Evolutionary conservation across 1,140 invertebrate species (phyloP), one percentile per base, ranked within the genome.

Genomic region (Lasioglossum baleicum): DNA sequence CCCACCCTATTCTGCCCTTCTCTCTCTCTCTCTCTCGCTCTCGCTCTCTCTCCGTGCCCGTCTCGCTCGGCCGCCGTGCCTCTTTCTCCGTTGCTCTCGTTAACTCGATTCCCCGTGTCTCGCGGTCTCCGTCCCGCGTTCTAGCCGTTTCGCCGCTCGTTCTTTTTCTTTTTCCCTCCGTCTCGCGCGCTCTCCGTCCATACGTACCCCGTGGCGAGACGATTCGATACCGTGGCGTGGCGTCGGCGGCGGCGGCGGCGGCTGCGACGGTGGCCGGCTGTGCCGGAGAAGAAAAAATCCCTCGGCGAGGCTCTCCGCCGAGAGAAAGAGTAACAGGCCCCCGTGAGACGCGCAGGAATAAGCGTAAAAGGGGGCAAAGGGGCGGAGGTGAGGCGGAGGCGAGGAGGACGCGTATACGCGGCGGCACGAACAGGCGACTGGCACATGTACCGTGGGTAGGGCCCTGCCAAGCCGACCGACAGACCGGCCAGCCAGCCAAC

Each of bases 181-280:
- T 72, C 17, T 3, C 13, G 11, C 13, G 0, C 48, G 3, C 3
- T 15, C 48, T 10, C 13, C 15, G 68, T 53, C 60, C 60, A 15
- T 71, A 51, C 75, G 75, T 78, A 73, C 61, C 76, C 69, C 69
- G 84, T 84, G 83, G 88, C 86, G 82, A 88, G 88, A 86, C 88
- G 89, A 90, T 87, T 88, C 89, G 90, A 88, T 89, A 89, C 83
- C 89, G 83, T 85, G 44, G 17, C 51, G 63, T n/a, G n/a, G n/a
- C n/a, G n/a, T 2, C 64, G 58, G n/a, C 60, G 63, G 40, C 56
- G 63, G 48, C 31, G 48, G 20, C 58, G 35, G 69, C 83, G 67
- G 35, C 87, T 81, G 60, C 67, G 75, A 82, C 76, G n/a, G 70
- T 69, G 73, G 68, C 63, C 15, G n/a, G n/a, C n/a, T n/a, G n/a